Conservation (phyloP, 2,888 invertebrate species). For the Andrena chrysosceles region DNA sequence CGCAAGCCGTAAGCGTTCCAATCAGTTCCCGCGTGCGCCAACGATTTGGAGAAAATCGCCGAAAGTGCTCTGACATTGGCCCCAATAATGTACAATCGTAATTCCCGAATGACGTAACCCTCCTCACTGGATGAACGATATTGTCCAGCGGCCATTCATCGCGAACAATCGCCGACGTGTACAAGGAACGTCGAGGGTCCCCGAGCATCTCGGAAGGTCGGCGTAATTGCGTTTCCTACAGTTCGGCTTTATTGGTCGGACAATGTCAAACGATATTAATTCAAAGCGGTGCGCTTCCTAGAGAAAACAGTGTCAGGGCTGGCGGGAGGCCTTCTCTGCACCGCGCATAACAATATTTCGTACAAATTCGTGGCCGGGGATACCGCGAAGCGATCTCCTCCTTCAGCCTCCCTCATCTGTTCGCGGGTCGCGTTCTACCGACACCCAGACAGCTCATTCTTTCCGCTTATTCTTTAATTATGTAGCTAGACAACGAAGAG, state of each 20-base stretch:
- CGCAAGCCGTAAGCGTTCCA: no score
- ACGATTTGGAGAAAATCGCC: neutral
- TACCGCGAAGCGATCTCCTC: neutral
- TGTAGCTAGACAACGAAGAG: neutral
- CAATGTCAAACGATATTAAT: slow-evolving; percentile 62
- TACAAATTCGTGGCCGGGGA: slow-evolving; percentile 16
- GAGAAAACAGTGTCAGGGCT: slow-evolving; percentile 64
- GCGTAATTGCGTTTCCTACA: slow-evolving; percentile 22
- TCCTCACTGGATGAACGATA: neutral
- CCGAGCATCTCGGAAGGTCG: slow-evolving; percentile 28
- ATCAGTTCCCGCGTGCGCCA: no score
- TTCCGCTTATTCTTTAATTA: neutral
- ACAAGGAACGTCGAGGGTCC: slow-evolving; percentile 31
- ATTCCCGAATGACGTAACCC: neutral
- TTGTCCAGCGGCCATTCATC: slow-evolving; percentile 34
- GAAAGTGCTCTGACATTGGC: neutral
- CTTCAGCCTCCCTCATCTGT: neutral
- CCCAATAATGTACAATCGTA: neutral
- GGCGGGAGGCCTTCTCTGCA: slow-evolving; percentile 43
- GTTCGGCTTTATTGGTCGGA: slow-evolving; percentile 31
- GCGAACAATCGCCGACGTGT: slow-evolving; percentile 9
- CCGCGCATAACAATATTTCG: slow-evolving; percentile 49
- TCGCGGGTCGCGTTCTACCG: neutral
- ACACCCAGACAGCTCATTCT: neutral
- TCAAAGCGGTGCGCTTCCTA: slow-evolving; percentile 56